Conservation (phyloP, 2,888 invertebrate genomes). For the Conchocele bisecta region DNA sequence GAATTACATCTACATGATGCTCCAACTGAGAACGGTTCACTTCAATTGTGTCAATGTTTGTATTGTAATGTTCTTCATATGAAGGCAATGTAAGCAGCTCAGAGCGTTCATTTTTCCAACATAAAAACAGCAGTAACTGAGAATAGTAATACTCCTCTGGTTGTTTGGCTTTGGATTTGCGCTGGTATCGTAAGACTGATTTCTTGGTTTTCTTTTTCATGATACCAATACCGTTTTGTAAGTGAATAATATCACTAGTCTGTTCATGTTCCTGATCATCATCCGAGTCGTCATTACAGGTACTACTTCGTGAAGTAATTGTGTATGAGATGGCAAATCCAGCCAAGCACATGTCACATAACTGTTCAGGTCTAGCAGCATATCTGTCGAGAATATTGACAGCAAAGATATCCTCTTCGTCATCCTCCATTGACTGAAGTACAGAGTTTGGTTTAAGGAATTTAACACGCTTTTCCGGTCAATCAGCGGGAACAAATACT, state of each 20-base stretch:
- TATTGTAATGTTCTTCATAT: constrained; percentile 20
- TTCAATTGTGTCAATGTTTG: constrained; percentile 10
- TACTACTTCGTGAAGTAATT: neutral
- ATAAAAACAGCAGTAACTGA: constrained; percentile 28
- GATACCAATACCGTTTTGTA: constrained; percentile 18
- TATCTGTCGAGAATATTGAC: constrained; percentile 31
- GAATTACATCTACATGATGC: constrained; percentile 21
- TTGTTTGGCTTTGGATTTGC: constrained; percentile 15
- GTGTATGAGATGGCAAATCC: constrained; percentile 26
- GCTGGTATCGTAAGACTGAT: constrained; percentile 37
- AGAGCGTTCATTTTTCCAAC: constrained; percentile 25
- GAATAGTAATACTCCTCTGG: constrained; percentile 31
- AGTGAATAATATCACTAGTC: constrained; percentile 1
- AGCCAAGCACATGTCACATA: constrained; percentile 30
- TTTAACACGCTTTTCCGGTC: constrained; percentile 30
- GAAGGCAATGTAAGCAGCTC: neutral
- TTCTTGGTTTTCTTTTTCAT: constrained; percentile 33
- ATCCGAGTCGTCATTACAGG: constrained; percentile 3
- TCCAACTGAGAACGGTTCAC: constrained; percentile 8
- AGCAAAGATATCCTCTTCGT: constrained; percentile 24
- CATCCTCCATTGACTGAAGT: constrained; percentile 39
- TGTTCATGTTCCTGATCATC: constrained; percentile 3
- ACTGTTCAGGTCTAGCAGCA: constrained; percentile 6
- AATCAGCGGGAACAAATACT: constrained; percentile 44
- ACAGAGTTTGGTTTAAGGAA: constrained; percentile 37